Percentiles rank a stretch among this genome's conserved stretches.
Conservation (phyloP, 2,888 invertebrate genomes). For the Drosophila stalkeri region DNA sequence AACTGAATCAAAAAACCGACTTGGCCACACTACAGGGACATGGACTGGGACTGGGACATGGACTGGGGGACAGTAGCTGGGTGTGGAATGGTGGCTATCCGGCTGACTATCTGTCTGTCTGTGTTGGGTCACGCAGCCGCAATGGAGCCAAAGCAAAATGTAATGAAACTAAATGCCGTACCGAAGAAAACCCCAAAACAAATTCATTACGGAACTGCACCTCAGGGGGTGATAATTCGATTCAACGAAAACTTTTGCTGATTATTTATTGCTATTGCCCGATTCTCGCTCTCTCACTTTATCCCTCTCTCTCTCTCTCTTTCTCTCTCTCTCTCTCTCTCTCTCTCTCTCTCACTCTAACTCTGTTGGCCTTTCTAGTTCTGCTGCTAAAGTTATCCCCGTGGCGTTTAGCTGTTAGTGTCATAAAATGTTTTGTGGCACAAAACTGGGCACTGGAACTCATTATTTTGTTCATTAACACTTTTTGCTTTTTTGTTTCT, state of each 20-base stretch:
- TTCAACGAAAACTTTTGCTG: conserved; percentile 80
- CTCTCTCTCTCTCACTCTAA: not conserved
- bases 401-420: conserved; percentile 76
- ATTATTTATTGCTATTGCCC: conserved; percentile 74
- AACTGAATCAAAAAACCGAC: conserved; percentile 71
- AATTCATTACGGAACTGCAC: conserved; percentile 81
- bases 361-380: not conserved
- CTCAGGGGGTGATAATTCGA: conserved; percentile 80
- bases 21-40: conserved; percentile 23
- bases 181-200: conserved; percentile 75
- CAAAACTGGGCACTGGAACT: conserved; percentile 75
- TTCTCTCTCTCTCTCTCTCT: conserved; percentile 15
- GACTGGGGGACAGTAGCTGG: conserved; percentile 3
- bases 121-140: conserved; percentile 76
- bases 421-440: conserved; percentile 78
- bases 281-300: conserved; percentile 31
- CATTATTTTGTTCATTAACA: conserved; percentile 79
- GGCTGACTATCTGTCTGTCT: conserved; percentile 9
- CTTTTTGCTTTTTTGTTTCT: conserved; percentile 58
- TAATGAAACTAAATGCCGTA: conserved; percentile 78
- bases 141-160: conserved; percentile 54
- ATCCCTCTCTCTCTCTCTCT: conserved; percentile 4
- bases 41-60: not conserved
- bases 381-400: conserved; percentile 58
- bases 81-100: not conserved